These are phyloP conservation scores for Macrosteles quadrilineatus DNA, from an alignment of 1,140 invertebrate species.

Conservation along the genomic window DNA sequence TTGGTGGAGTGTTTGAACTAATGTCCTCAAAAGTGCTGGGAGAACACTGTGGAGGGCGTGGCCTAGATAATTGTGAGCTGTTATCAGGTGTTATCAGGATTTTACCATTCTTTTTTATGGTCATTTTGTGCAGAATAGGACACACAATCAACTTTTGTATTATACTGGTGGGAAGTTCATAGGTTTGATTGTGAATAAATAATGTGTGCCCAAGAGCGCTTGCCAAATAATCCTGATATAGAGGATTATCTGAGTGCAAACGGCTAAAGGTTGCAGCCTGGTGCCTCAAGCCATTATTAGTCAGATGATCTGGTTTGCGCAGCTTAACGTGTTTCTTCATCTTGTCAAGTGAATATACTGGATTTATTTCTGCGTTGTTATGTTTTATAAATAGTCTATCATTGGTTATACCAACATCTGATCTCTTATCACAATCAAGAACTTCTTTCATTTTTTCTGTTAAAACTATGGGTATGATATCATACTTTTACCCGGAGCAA, in stretches of 20 bases:
- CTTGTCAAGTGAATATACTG: too few species aligned
- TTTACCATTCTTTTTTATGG: too few species aligned
- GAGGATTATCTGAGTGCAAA: neutral
- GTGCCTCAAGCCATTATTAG: constrained; percentile 15
- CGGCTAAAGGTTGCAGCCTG: constrained; percentile 26
- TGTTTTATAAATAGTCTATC: too few species aligned
- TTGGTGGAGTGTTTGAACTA: too few species aligned
- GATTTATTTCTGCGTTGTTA: too few species aligned
- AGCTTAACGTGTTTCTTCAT: constrained; percentile 9
- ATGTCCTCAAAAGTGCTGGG: too few species aligned
- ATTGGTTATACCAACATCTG: neutral
- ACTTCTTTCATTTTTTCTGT: constrained; percentile 10
- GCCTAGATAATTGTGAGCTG: too few species aligned
- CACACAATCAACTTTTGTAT: constrained; percentile 23
- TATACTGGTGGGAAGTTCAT: constrained; percentile 1
- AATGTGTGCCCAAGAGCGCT: too few species aligned
- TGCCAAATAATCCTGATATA: constrained; percentile 17
- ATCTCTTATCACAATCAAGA: neutral
- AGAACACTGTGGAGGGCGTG: too few species aligned
- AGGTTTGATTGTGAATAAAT: constrained; percentile 6
- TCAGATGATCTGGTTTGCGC: constrained; percentile 14
- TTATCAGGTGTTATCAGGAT: too few species aligned
- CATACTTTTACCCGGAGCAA: constrained; percentile 11
- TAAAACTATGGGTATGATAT: constrained; percentile 13
- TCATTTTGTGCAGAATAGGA: constrained; percentile 13